Conservation (phyloP, 2,888 invertebrate genomes). For the Vandiemenella viatica region DNA sequence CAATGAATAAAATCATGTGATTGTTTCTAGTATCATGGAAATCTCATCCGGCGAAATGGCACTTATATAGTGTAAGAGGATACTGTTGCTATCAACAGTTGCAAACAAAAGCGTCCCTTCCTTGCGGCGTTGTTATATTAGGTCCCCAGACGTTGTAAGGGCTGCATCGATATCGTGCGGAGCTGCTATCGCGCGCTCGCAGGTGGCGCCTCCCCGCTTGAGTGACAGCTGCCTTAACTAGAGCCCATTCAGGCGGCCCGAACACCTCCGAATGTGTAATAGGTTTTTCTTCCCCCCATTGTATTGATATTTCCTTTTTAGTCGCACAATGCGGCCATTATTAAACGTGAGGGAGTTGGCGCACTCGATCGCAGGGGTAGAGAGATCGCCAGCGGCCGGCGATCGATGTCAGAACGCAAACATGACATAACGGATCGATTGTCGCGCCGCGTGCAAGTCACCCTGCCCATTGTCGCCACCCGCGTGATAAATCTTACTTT, state of each 20-base stretch:
- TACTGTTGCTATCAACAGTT: too few species aligned
- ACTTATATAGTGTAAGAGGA: too few species aligned
- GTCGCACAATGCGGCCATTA: neutral
- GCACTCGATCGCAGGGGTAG: neutral
- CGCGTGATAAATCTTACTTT: neutral
- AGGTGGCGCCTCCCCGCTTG: neutral
- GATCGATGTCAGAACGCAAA: neutral
- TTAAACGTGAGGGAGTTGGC: neutral
- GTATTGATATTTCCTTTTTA: slow-evolving; percentile 3
- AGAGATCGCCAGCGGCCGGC: neutral
- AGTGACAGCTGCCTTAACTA: neutral
- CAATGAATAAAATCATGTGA: too few species aligned
- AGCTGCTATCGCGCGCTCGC: neutral
- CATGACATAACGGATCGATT: neutral
- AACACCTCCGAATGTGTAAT: slow-evolving; percentile 1
- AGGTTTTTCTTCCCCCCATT: slow-evolving; percentile 1
- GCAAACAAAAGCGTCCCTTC: too few species aligned
- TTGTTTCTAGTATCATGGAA: too few species aligned
- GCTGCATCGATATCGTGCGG: neutral
- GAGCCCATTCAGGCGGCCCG: neutral
- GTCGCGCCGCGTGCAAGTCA: neutral
- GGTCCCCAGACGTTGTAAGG: too few species aligned
- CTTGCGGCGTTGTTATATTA: too few species aligned
- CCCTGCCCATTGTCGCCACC: neutral
- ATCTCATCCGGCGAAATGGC: too few species aligned